These are phyloP conservation scores for Deroplatys truncata DNA, from an alignment of 2,888 invertebrate genomes.

Conservation along the genomic window DNA sequence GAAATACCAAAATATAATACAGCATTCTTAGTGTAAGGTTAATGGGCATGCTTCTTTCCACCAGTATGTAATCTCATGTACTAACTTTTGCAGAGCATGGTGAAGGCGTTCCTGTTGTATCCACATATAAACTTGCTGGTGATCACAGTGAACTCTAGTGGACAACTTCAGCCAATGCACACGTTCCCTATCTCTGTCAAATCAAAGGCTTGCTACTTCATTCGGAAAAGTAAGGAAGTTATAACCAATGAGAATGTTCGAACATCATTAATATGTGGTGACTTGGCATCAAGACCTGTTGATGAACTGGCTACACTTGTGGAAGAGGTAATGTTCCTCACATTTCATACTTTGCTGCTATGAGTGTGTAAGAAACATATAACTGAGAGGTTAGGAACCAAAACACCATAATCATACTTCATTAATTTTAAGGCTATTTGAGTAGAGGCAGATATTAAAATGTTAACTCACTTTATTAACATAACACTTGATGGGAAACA, in stretches of 20 bases:
- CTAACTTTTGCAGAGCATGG: constrained; percentile 49
- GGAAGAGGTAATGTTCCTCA: constrained; percentile 50
- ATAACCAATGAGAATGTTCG: constrained; percentile 58
- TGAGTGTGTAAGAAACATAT: too few species aligned
- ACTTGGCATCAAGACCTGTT: constrained; percentile 65
- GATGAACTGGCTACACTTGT: constrained; percentile 65
- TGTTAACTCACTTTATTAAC: too few species aligned
- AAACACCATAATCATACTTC: too few species aligned
- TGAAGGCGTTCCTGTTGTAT: constrained; percentile 52
- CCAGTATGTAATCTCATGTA: too few species aligned
- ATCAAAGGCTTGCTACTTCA: constrained; percentile 72
- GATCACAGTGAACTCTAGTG: constrained; percentile 58
- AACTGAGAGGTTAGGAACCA: too few species aligned
- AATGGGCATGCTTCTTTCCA: background rate
- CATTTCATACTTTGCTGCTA: too few species aligned
- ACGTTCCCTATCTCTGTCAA: constrained; percentile 58
- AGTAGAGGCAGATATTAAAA: too few species aligned
- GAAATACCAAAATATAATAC: too few species aligned
- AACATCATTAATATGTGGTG: constrained; percentile 61
- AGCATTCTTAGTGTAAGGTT: too few species aligned
- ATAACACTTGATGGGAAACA: too few species aligned
- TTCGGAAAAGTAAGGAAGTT: constrained; percentile 58
- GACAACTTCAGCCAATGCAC: constrained; percentile 60
- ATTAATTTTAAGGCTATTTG: too few species aligned
- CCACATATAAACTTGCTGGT: constrained; percentile 50